phyloP scores from a whole-genome alignment of 2,797 vertebrate species.

The Chloroceryle inda region DNA sequence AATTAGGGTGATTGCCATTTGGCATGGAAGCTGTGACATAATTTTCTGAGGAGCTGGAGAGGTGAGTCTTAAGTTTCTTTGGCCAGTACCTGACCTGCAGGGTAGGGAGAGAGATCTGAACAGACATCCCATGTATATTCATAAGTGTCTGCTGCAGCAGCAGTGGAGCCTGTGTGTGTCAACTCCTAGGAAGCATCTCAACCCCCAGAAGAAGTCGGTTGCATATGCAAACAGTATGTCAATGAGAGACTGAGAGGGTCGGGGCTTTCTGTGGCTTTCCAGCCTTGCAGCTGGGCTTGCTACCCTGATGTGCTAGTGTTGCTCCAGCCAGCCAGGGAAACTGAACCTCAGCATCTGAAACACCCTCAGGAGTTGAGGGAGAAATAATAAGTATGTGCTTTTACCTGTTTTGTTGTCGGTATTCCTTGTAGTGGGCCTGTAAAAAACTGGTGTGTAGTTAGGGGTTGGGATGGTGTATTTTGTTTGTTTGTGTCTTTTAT shows the following conservation, averaged over 20 bases:
- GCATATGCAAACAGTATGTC: background rate
- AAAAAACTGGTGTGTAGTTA: background rate
- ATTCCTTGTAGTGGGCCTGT: background rate
- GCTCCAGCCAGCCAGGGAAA: background rate
- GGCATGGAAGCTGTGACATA: background rate
- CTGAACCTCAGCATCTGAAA: background rate
- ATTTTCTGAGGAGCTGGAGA: background rate
- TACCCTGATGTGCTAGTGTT: background rate
- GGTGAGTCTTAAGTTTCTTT: background rate
- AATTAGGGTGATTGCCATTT: background rate
- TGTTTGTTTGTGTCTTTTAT: background rate
- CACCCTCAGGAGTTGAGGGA: background rate
- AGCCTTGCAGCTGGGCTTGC: background rate
- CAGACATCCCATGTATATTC: background rate
- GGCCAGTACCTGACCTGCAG: accelerated
- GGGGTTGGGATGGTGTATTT: background rate
- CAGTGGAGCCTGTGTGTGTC: background rate
- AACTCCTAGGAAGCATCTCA: background rate
- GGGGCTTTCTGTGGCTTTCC: background rate
- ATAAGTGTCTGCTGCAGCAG: background rate
- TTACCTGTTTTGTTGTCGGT: background rate
- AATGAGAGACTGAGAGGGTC: background rate
- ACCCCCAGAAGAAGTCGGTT: background rate
- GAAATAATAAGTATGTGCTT: background rate
- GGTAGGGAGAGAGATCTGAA: background rate